Evolutionary conservation across 2,797 vertebrate species (phyloP).

Genomic region (Botia almorhae): DNA sequence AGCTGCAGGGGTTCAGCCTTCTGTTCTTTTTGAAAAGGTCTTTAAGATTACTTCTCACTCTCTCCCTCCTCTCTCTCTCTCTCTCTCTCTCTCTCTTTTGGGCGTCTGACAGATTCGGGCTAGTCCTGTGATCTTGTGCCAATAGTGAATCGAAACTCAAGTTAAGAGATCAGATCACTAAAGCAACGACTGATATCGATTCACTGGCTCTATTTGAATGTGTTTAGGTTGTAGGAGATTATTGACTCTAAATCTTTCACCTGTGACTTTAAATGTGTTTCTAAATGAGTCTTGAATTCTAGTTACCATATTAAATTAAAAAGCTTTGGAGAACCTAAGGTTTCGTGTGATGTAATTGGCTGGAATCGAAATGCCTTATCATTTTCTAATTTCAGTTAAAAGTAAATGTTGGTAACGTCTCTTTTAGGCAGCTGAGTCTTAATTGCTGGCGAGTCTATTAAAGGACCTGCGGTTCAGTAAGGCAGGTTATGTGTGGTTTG

Average conservation of each 20-base stretch:
- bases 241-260: slow-evolving; percentile 26
- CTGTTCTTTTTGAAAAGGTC: slow-evolving; percentile 46
- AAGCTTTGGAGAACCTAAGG: not conserved
- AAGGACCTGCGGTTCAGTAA: slow-evolving; percentile 75
- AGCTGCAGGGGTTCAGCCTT: not conserved
- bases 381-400: slow-evolving; percentile 10
- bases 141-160: slow-evolving; percentile 51
- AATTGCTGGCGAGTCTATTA: slow-evolving; percentile 79
- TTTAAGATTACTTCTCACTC: slow-evolving; percentile 41
- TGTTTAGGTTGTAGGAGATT: slow-evolving; percentile 55
- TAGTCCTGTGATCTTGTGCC: slow-evolving; percentile 66
- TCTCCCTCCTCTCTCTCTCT: too few relatives aligned
- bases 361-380: not conserved
- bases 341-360: too few relatives aligned
- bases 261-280: slow-evolving; percentile 8
- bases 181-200: slow-evolving; percentile 49
- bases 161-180: slow-evolving; percentile 33
- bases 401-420: too few relatives aligned
- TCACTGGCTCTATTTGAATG: slow-evolving; percentile 54
- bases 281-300: not conserved
- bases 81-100: not conserved
- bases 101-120: slow-evolving; percentile 11
- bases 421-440: slow-evolving; percentile 77
- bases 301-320: not conserved
- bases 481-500: slow-evolving; percentile 61